A percentile compares a stretch with the other conserved stretches of the same genome.
Evolutionary conservation across 92 coral and sea anemone genomes (phyloP).

Genomic region (Montipora capitata): DNA sequence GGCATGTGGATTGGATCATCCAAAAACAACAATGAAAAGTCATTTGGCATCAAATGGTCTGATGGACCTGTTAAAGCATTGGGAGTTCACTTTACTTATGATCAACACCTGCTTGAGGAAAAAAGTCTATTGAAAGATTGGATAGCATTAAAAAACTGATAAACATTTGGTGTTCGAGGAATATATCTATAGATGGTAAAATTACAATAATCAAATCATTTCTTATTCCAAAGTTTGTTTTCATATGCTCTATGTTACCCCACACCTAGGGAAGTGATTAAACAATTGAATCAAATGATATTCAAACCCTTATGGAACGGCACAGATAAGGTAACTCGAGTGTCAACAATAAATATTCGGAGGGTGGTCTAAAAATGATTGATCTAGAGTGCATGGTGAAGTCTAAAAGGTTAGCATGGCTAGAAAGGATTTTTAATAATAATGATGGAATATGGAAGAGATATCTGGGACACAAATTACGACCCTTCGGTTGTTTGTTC

Average conservation of each 20-base stretch:
- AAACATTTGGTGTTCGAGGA: not conserved
- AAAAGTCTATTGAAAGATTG: not conserved
- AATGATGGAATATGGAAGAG: not conserved
- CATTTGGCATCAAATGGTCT: too few species aligned
- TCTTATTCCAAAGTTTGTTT: constrained; percentile 8
- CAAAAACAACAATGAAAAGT: too few species aligned
- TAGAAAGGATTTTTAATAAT: not conserved
- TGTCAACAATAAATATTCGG: not conserved
- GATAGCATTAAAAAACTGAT: not conserved
- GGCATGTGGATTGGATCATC: too few species aligned
- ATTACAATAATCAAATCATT: constrained; percentile 2
- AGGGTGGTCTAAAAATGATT: not conserved
- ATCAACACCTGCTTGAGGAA: too few species aligned
- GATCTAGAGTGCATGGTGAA: not conserved
- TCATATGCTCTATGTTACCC: not conserved
- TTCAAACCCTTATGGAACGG: constrained; percentile 9
- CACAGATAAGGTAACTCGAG: not conserved
- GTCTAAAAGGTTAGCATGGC: constrained; percentile 1
- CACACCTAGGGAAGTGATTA: not conserved
- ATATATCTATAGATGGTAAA: not conserved
- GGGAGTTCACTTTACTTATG: too few species aligned
- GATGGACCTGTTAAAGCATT: too few species aligned
- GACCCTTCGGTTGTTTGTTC: not conserved
- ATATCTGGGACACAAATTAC: not conserved
- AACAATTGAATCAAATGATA: constrained; percentile 3